Evolutionary conservation across 1,140 invertebrate species (phyloP).

Genomic region (Aphelinus atriplicis): DNA sequence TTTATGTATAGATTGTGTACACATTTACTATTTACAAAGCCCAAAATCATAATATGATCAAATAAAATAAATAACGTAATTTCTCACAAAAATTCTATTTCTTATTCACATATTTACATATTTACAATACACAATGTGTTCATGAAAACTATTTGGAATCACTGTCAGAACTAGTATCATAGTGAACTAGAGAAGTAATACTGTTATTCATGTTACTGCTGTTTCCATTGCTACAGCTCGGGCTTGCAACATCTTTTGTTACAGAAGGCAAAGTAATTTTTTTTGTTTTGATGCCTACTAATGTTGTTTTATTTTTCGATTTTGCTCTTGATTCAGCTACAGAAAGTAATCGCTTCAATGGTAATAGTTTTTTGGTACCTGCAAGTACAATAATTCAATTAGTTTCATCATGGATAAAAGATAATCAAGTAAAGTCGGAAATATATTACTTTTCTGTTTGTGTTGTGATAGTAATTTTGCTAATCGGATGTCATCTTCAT

Average conservation of each 20-base stretch:
- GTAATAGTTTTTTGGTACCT: constrained; percentile 43
- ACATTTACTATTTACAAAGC: too few species aligned
- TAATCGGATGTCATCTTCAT: constrained; percentile 80
- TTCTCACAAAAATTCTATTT: constrained; percentile 15
- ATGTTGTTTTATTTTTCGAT: constrained; percentile 40
- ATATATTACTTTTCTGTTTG: constrained; percentile 27
- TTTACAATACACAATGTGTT: constrained; percentile 40
- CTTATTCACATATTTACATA: constrained; percentile 44
- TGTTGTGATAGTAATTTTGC: constrained; percentile 73
- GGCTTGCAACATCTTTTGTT: constrained; percentile 26
- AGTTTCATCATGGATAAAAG: background rate
- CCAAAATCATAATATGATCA: constrained; percentile 33
- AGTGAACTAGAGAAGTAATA: constrained; percentile 56
- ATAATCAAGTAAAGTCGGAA: too few species aligned
- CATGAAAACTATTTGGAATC: constrained; percentile 50
- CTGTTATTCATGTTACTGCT: constrained; percentile 29
- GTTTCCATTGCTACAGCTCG: constrained; percentile 6
- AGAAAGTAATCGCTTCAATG: constrained; percentile 53
- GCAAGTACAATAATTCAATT: constrained; percentile 39
- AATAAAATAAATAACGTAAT: constrained; percentile 37
- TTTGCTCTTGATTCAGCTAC: constrained; percentile 52
- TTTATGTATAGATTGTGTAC: background rate
- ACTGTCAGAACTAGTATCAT: constrained; percentile 61
- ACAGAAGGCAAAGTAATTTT: constrained; percentile 33
- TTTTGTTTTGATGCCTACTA: constrained; percentile 37